Evolutionary conservation across 2,113 vertebrate species (phyloP), one percentile per base, ranked within the genome.

Genomic region (Platichthys stellatus): DNA sequence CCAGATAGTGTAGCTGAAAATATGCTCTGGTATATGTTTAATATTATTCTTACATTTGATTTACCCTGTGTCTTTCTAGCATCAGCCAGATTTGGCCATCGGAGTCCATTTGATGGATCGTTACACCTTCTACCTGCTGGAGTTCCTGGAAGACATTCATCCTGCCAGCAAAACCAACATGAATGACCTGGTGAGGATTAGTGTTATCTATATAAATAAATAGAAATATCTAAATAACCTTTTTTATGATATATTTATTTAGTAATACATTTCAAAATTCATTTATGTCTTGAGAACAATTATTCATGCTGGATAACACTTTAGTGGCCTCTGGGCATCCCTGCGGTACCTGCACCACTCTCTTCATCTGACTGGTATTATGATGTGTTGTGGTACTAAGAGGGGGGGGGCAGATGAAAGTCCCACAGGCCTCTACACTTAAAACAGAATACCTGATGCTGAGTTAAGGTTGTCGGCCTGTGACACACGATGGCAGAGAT

Each of bases 41-140:
- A 24, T 24, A 24, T 24, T 24, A 2, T 63, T 61, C 1, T 64
- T 47, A 4, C 26, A 2, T 20, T 9, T 10, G 18, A 53, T 72
- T 5, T 21, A 17, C 11, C 17, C 18, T 35, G 0, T 78, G 13
- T 20, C 40, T 5, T 62, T 85, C 5, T n/a, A 99, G 98, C 98
- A 99, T 85, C 98, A 99, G n/a, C 97, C 98, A 18, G 98, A 99
- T 90, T 93, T 98, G 83, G 97, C 93, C 24, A 97, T 99, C 53
- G 98, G 98, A 0, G 98, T 99, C 45, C 98, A 99, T 80, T 93
- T 99, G 83, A 99, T 99, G 97, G 98, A 99, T 86, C 95, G 97
- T 79, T 99, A 99, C 85, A 99, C 98, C 0, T 99, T 98, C 92
- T 99, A 99, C 78, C 95, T 99, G 63, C 93, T 99, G 61, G 97